Evolutionary conservation across 2,888 invertebrate genomes (phyloP).

Genomic region (Tipula unca): DNA sequence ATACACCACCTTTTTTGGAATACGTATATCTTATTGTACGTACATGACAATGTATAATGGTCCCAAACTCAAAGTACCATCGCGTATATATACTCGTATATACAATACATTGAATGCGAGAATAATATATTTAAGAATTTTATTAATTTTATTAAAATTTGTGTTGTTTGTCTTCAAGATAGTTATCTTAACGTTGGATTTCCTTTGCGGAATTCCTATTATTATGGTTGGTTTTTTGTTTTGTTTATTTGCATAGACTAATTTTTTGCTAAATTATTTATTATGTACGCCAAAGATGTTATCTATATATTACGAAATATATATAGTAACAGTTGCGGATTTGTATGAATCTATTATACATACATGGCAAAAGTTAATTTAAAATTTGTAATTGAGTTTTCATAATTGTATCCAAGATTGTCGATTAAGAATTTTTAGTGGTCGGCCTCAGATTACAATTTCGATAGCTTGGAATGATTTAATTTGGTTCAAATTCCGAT

Average conservation of each 20-base stretch:
- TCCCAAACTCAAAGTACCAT: neutral
- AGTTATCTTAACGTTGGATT: neutral
- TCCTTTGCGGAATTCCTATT: neutral
- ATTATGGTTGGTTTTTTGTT: neutral
- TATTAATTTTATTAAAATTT: neutral
- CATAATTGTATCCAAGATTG: no score
- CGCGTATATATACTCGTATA: no score
- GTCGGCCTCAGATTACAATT: no score
- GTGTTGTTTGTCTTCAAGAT: neutral
- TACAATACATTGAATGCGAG: no score
- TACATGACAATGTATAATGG: neutral
- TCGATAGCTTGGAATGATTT: no score
- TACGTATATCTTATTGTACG: no score
- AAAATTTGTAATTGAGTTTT: no score
- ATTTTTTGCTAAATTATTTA: neutral
- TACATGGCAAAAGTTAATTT: no score
- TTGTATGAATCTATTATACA: no score
- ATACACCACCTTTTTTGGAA: no score
- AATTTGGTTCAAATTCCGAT: no score
- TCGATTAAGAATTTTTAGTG: no score
- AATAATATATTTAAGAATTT: neutral
- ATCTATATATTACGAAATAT: neutral
- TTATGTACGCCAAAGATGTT: neutral
- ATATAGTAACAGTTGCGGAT: neutral
- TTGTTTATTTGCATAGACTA: neutral